These are phyloP conservation scores for Heliconius cydno DNA, from an alignment of 2,888 invertebrate species.

Conservation along the genomic window DNA sequence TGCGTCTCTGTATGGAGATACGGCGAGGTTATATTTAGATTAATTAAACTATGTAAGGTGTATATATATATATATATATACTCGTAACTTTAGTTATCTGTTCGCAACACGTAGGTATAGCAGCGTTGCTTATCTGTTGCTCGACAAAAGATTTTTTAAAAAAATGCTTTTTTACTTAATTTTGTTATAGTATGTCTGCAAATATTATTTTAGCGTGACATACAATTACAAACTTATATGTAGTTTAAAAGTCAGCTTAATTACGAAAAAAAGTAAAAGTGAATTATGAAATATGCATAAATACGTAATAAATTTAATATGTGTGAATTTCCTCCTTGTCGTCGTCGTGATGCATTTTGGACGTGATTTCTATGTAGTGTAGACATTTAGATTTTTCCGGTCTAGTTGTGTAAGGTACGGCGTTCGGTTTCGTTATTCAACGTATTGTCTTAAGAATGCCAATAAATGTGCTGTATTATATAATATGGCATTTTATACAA, in stretches of 20 bases:
- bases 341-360: not conserved
- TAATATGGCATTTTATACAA: not conserved
- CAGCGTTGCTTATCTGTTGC: conserved; percentile 1
- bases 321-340: not conserved
- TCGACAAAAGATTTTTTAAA: not conserved
- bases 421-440: not conserved
- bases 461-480: not conserved
- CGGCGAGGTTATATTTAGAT: conserved; percentile 36
- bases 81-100: conserved; percentile 8
- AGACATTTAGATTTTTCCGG: not conserved
- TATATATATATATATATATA: not conserved
- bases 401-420: not conserved
- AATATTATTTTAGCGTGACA: not conserved
- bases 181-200: not conserved
- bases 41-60: conserved; percentile 24
- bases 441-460: not conserved
- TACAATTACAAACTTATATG: not conserved
- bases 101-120: not conserved
- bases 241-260: not conserved
- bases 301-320: not conserved
- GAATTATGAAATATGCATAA: not conserved
- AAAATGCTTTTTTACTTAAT: not conserved
- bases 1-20: conserved; percentile 30
- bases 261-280: not conserved
- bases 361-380: not conserved